Conservation (phyloP, 2,888 invertebrate genomes). For the Encarsia formosa region DNA sequence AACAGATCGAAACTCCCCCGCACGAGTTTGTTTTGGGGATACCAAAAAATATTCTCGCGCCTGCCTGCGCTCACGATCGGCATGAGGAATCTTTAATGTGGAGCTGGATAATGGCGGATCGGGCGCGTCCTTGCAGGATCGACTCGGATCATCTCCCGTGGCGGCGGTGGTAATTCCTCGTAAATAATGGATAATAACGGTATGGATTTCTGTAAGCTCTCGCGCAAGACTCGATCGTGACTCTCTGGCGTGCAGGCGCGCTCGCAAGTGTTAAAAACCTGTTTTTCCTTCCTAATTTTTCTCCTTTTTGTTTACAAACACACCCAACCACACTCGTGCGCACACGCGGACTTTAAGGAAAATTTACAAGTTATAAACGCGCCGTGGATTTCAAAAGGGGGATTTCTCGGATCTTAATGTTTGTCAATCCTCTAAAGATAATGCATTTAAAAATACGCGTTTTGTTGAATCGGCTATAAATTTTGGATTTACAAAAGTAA, state of each 20-base stretch:
- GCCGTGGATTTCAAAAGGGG: no score
- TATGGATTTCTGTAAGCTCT: slow-evolving; percentile 26
- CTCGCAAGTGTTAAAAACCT: slow-evolving; percentile 21
- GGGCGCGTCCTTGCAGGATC: background rate
- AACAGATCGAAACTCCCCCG: no score
- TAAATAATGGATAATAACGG: slow-evolving; percentile 30
- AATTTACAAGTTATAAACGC: no score
- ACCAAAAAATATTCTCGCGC: slow-evolving; percentile 9
- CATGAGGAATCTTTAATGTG: slow-evolving; percentile 26
- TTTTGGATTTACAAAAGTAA: no score
- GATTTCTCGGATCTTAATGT: no score
- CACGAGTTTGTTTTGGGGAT: background rate
- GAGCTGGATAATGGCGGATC: slow-evolving; percentile 21
- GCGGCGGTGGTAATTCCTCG: slow-evolving; percentile 28
- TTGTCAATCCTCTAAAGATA: no score
- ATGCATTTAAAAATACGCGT: no score
- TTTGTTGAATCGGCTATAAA: no score
- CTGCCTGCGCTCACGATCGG: slow-evolving; percentile 23
- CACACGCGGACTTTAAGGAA: background rate
- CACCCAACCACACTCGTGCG: no score
- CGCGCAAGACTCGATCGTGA: slow-evolving; percentile 11
- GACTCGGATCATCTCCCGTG: background rate
- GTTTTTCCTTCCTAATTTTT: slow-evolving; percentile 18
- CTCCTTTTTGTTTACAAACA: slow-evolving; percentile 10
- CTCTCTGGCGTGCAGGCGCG: no score